Conservation (phyloP, 2,888 invertebrate genomes). For the Trachelus tabidus region DNA sequence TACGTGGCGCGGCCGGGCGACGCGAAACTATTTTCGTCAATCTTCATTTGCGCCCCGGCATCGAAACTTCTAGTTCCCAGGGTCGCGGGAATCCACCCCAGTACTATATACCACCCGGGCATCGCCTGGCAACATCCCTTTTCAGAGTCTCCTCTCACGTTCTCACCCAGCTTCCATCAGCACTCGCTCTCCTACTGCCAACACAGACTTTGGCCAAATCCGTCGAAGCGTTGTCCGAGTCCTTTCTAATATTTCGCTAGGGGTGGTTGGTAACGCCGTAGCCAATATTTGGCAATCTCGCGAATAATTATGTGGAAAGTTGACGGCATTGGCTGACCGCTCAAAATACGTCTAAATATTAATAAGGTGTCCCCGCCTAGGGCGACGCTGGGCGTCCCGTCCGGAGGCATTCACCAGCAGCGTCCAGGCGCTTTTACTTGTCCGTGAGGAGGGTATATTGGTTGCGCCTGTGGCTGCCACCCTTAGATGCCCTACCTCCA, state of each 20-base stretch:
- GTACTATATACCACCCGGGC: background rate
- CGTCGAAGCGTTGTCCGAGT: background rate
- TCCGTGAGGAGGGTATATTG: background rate
- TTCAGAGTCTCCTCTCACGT: background rate
- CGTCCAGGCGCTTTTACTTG: background rate
- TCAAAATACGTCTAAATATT: conserved; percentile 66
- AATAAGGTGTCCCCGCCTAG: conserved; percentile 64
- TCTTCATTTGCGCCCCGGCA: conserved; percentile 30
- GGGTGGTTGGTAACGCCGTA: conserved; percentile 8
- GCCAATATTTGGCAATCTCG: conserved; percentile 52
- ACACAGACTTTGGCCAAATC: background rate
- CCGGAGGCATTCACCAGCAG: background rate
- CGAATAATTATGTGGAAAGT: conserved; percentile 64
- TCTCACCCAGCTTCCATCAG: background rate
- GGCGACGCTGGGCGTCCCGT: conserved; percentile 31
- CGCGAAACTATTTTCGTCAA: conserved; percentile 49
- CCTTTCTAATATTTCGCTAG: background rate
- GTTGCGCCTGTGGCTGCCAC: background rate
- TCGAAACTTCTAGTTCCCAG: conserved; percentile 23
- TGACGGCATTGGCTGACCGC: conserved; percentile 42
- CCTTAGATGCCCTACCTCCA: conserved; percentile 19
- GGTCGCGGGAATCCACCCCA: background rate
- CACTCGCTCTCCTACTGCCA: background rate
- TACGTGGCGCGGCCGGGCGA: conserved; percentile 33
- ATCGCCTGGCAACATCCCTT: background rate